phyloP scores from a whole-genome alignment of 2,888 invertebrate species.

The Epirrhoe tristata region DNA sequence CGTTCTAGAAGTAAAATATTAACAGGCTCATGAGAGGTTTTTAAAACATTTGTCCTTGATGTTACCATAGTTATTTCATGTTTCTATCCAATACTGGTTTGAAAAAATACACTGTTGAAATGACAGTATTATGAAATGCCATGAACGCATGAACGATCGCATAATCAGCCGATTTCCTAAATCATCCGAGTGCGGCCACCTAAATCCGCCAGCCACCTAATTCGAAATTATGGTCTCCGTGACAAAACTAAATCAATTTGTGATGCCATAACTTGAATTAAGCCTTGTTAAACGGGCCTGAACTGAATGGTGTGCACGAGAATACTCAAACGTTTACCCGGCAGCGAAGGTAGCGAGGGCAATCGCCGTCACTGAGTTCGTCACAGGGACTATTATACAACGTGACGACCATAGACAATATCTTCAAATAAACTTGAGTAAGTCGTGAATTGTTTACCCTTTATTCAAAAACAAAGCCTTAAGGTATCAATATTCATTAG shows the following conservation, averaged over 20 bases:
- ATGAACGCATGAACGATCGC: constrained; percentile 41
- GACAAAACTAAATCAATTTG: constrained; percentile 31
- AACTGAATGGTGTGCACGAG: too few species aligned
- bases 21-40: too few species aligned
- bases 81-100: neutral
- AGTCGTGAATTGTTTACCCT: too few species aligned
- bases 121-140: constrained; percentile 34
- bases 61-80: neutral
- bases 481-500: neutral
- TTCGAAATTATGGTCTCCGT: constrained; percentile 34
- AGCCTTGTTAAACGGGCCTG: neutral
- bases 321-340: too few species aligned
- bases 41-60: neutral
- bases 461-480: neutral
- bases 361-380: too few species aligned
- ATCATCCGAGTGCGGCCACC: constrained; percentile 39
- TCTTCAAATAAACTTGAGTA: too few species aligned
- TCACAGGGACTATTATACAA: too few species aligned
- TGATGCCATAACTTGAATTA: constrained; percentile 25
- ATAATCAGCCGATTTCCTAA: constrained; percentile 38
- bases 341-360: too few species aligned
- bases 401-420: too few species aligned
- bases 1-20: too few species aligned
- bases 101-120: neutral
- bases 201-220: constrained; percentile 40